Conservation (phyloP, 2,113 vertebrate species). For the Calidris pugnax region DNA sequence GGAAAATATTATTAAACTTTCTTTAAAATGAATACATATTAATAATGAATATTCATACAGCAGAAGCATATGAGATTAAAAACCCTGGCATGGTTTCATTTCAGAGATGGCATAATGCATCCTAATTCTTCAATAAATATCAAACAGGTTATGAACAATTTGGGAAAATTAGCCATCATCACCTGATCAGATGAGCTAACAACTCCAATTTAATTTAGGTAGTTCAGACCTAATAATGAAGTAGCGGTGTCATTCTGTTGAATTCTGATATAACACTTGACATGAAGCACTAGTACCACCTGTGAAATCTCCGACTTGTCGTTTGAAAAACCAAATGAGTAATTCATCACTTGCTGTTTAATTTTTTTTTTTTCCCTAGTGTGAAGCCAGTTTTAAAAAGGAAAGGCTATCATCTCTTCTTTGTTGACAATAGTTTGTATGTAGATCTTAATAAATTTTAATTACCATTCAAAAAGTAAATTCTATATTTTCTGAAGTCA, state of each 20-base stretch:
- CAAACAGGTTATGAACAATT: conserved; percentile 62
- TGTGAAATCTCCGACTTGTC: neutral
- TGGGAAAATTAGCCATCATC: conserved; percentile 57
- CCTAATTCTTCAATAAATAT: conserved; percentile 74
- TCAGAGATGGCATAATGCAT: conserved; percentile 56
- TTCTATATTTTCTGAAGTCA: neutral
- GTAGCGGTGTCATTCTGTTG: conserved; percentile 36
- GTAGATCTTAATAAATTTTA: neutral
- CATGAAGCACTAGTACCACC: neutral
- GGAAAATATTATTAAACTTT: conserved; percentile 66
- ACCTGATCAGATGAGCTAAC: neutral
- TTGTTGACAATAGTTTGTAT: neutral
- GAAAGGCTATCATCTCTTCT: neutral
- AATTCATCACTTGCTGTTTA: neutral
- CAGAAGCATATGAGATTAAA: conserved; percentile 50
- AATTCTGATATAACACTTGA: conserved; percentile 57
- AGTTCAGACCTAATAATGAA: conserved; percentile 42
- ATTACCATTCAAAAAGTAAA: neutral
- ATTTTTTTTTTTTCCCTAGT: neutral
- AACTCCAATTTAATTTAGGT: neutral
- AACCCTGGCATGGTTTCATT: conserved; percentile 57
- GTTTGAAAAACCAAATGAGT: neutral
- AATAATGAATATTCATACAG: conserved; percentile 57
- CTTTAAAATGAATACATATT: conserved; percentile 55
- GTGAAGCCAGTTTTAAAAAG: neutral